Evolutionary conservation across 2,113 vertebrate species (phyloP).

Genomic region (human): GRCh38 chr14:48847501-48848000

Average conservation of each 20-base stretch:
- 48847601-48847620: too few relatives aligned
- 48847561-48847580: too few relatives aligned
- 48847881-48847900: background rate
- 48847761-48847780: background rate
- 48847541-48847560: too few relatives aligned
- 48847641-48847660: background rate
- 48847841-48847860: background rate
- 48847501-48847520: too few relatives aligned
- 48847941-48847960: background rate
- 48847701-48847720: background rate
- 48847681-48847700: background rate
- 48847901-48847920: background rate
- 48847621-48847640: too few relatives aligned
- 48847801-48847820: background rate
- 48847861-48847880: background rate
- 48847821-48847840: background rate
- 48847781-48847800: background rate
- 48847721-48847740: background rate
- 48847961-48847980: background rate
- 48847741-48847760: background rate
- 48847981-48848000: background rate
- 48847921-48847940: background rate
- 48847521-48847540: too few relatives aligned
- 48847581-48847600: too few relatives aligned
- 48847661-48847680: background rate